Evolutionary conservation across 2,113 vertebrate species (phyloP).

Genomic region (Neopipo cinnamomea): DNA sequence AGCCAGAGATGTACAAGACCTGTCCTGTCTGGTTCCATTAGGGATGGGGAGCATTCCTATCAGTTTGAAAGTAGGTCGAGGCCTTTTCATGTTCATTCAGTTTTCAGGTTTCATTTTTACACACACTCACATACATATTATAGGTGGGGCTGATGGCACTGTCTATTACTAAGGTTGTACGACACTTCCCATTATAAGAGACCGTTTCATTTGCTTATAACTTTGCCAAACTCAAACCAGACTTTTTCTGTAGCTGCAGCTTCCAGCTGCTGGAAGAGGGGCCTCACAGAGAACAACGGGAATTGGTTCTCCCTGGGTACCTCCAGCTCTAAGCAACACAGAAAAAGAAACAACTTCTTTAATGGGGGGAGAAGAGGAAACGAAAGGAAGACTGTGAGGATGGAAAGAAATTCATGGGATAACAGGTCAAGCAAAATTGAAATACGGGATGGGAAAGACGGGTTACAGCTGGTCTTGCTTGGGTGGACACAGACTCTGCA

Average conservation of each 20-base stretch:
- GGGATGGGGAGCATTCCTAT: not conserved
- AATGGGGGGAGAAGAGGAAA: not conserved
- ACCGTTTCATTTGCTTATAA: conserved; percentile 24
- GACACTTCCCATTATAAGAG: conserved; percentile 35
- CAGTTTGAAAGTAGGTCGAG: conserved; percentile 47
- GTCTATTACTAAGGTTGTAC: conserved; percentile 10
- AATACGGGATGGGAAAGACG: not conserved
- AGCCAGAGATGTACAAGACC: conserved; percentile 47
- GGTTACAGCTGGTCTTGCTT: not conserved
- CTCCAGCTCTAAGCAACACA: not conserved
- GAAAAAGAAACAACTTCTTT: not conserved
- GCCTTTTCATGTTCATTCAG: conserved; percentile 58
- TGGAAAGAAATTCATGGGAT: not conserved
- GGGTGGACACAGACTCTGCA: not conserved
- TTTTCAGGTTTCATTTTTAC: conserved; percentile 52
- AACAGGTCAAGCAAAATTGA: not conserved
- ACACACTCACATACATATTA: not conserved
- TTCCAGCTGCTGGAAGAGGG: conserved; percentile 5
- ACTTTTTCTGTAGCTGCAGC: not conserved
- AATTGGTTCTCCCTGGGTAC: not conserved
- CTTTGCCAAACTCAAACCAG: conserved; percentile 45
- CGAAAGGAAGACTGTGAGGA: not conserved
- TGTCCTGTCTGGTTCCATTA: conserved; percentile 53
- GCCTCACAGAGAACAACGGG: not conserved
- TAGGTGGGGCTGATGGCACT: conserved; percentile 31